Conservation (phyloP, 2,888 invertebrate genomes). For the Dioctria linearis region DNA sequence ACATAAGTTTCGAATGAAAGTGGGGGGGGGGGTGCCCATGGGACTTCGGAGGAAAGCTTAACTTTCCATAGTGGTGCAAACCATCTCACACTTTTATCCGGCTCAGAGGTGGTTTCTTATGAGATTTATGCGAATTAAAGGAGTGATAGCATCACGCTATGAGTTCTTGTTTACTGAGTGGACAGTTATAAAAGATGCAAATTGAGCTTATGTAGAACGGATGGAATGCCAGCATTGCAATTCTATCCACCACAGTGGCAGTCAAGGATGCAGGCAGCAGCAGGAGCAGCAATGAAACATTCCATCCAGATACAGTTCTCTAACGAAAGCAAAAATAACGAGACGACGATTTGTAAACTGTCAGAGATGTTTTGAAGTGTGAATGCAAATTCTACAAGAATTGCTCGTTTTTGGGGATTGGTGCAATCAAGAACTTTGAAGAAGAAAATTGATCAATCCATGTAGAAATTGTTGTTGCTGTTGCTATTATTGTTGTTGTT, state of each 20-base stretch:
- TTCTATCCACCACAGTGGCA: background rate
- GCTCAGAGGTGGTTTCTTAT: slow-evolving; percentile 26
- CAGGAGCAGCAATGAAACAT: background rate
- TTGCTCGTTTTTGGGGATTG: background rate
- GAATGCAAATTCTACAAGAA: background rate
- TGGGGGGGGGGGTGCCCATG: background rate
- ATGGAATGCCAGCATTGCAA: slow-evolving; percentile 23
- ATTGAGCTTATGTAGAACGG: slow-evolving; percentile 17
- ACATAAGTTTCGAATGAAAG: background rate
- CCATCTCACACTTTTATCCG: slow-evolving; percentile 18
- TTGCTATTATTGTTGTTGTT: too few relatives aligned
- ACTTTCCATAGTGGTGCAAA: slow-evolving; percentile 15
- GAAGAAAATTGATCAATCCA: too few relatives aligned
- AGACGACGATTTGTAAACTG: background rate
- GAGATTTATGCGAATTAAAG: slow-evolving; percentile 50
- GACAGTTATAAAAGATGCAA: slow-evolving; percentile 47
- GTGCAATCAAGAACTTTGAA: background rate
- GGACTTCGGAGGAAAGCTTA: slow-evolving; percentile 19
- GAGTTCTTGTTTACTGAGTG: slow-evolving; percentile 44
- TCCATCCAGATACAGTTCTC: too few relatives aligned
- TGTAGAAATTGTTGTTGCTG: too few relatives aligned
- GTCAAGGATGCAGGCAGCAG: background rate
- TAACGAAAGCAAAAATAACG: background rate
- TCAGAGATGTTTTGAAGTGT: slow-evolving; percentile 1
- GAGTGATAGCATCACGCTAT: slow-evolving; percentile 23